Evolutionary conservation across 2,888 invertebrate species (phyloP), one percentile per base, ranked within the genome.

Genomic region (Furcula furcula): DNA sequence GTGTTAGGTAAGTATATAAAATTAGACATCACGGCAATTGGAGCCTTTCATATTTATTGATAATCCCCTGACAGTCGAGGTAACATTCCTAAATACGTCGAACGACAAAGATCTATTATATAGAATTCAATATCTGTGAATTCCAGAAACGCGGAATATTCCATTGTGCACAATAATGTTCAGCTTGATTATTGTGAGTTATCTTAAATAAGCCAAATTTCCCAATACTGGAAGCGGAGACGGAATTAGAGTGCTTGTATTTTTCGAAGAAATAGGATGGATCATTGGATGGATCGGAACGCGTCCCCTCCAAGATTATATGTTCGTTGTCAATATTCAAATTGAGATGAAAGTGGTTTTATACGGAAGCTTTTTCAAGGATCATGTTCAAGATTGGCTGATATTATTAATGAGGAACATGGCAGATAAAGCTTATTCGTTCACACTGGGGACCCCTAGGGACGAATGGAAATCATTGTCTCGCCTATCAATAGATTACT

Each of bases 121-220:
- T 18, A 3, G 51, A 59, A 55, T 57, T 51, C 57, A 64, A 63
- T 64, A 61, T 54, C 57, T 37, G 36, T 36, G 46, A 46, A 55
- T 59, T 52, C 56, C 51, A 11, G 36, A 31, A 35, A 29, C 33
- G 27, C 31, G 31, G 29, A 34, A 37, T 39, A 57, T 62, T 56
- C 48, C 34, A 36, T 34, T 47, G 36, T 47, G 40, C 40, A 54
- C 52, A 62, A 55, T 62, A 65, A 57, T 50, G 39, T 38, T 26
- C 36, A 37, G 45, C 50, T 33, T 54, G 47, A 56, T 64, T 56
- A 52, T 58, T 47, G 32, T 32, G 41, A 39, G 46, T 56, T 41
- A 54, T 52, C 48, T 48, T 44, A 60, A 55, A 60, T 58, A 58
- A 63, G 62, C 53, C 32, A 43, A 51, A 46, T 53, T 51, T 22